Conservation (phyloP, 2,113 vertebrate species). For the Paracanthobrama guichenoti region DNA sequence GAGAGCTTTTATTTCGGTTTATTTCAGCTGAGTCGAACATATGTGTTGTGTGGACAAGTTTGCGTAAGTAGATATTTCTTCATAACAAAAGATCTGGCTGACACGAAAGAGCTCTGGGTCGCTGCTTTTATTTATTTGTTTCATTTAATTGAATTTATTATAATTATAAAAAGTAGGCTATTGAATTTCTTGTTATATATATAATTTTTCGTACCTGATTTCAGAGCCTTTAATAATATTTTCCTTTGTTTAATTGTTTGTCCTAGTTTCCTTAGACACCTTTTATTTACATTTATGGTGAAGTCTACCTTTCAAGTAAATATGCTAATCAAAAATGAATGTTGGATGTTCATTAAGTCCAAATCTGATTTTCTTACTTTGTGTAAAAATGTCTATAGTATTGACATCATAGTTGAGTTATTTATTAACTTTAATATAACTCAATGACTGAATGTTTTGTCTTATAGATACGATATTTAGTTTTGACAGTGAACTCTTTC, state of each 20-base stretch:
- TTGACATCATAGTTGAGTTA: background rate
- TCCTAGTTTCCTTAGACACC: background rate
- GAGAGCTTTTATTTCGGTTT: background rate
- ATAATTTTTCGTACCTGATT: background rate
- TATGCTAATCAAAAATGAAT: background rate
- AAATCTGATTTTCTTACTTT: background rate
- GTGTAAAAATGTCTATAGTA: background rate
- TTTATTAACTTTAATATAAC: background rate
- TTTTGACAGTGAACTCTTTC: background rate
- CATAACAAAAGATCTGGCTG: constrained; percentile 23
- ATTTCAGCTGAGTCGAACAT: background rate
- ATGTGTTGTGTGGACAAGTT: constrained; percentile 19
- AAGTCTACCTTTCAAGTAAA: background rate
- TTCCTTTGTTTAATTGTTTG: background rate
- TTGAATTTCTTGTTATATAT: background rate
- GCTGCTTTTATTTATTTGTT: background rate
- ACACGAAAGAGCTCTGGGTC: background rate
- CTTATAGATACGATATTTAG: background rate
- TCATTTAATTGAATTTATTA: background rate
- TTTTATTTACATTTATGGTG: background rate
- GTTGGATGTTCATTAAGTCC: background rate
- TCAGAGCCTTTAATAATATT: background rate
- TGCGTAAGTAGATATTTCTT: constrained; percentile 26
- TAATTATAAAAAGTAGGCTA: background rate
- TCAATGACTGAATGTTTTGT: background rate